A percentile compares a stretch with the other conserved stretches of the same genome.
These are phyloP conservation scores for Zaprionus ornatus DNA, from an alignment of 1,140 invertebrate species.

Conservation along the genomic window DNA sequence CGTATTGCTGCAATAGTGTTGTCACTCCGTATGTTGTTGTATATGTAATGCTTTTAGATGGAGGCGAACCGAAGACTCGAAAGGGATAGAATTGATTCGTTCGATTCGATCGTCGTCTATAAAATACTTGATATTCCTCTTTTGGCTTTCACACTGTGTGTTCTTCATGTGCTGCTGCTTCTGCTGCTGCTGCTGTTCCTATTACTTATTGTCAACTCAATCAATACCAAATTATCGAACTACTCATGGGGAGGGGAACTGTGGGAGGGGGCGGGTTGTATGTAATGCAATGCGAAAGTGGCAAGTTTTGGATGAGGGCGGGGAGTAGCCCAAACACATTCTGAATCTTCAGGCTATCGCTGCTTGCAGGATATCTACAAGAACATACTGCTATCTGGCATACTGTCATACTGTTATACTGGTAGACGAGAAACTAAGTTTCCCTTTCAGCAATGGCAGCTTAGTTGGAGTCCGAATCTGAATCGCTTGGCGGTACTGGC, in stretches of 20 bases:
- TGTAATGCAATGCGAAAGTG: not conserved
- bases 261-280: not conserved
- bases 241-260: not conserved
- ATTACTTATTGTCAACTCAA: constrained; percentile 72
- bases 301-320: not conserved
- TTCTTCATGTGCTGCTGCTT: constrained; percentile 15
- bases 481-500: constrained; percentile 85
- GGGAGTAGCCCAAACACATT: constrained; percentile 2
- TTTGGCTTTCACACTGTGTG: not conserved
- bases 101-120: not conserved
- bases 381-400: not conserved
- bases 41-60: constrained; percentile 1
- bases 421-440: constrained; percentile 5
- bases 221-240: constrained; percentile 42
- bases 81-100: not conserved
- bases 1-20: not conserved
- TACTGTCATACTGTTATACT: constrained; percentile 5
- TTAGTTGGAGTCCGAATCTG: constrained; percentile 85
- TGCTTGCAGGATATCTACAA: not conserved
- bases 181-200: constrained; percentile 19
- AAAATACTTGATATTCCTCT: not conserved
- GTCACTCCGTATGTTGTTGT: not conserved
- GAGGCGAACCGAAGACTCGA: constrained; percentile 20
- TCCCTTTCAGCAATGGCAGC: constrained; percentile 17
- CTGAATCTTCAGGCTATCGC: constrained; percentile 11